Conservation (phyloP, 2,113 vertebrate genomes). For the Ovis aries region ARS-UI_Ramb_v3.0 NC_056056.1:178199501-178200000, state of each 20-base stretch:
- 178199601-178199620: constrained; percentile 66
- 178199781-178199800: background rate
- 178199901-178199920: constrained; percentile 55
- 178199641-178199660: constrained; percentile 52
- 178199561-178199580: constrained; percentile 64
- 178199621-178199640: constrained; percentile 55
- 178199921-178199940: constrained; percentile 45
- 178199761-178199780: constrained; percentile 47
- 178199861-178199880: constrained; percentile 7
- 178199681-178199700: constrained; percentile 42
- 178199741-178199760: constrained; percentile 12
- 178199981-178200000: background rate
- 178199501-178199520: background rate
- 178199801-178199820: background rate
- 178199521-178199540: background rate
- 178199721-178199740: constrained; percentile 51
- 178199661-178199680: constrained; percentile 31
- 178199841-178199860: background rate
- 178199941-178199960: constrained; percentile 28
- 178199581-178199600: background rate
- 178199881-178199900: constrained; percentile 39
- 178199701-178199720: constrained; percentile 63
- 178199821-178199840: background rate
- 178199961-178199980: background rate
- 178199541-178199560: constrained; percentile 51